Evolutionary conservation across 1,140 invertebrate species (phyloP).

Genomic region (Zaprionus davidi): DNA sequence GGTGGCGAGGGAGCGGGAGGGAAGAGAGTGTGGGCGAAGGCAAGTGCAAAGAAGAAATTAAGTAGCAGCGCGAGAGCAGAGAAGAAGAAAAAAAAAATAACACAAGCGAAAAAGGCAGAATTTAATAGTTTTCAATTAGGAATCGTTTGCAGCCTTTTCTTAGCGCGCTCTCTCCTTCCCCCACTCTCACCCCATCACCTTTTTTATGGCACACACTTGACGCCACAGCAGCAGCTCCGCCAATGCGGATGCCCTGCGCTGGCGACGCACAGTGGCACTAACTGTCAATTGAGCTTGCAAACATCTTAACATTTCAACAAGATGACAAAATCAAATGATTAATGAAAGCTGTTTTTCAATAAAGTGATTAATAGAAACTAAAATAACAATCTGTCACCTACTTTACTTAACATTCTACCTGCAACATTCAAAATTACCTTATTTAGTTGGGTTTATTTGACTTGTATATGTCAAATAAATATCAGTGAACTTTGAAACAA

Average conservation of each 20-base stretch:
- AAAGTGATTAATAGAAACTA: too few relatives aligned
- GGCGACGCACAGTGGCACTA: neutral
- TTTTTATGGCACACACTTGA: conserved; percentile 68
- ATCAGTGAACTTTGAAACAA: too few relatives aligned
- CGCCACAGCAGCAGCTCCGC: conserved; percentile 30
- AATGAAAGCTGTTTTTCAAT: too few relatives aligned
- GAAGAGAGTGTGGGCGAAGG: conserved; percentile 14
- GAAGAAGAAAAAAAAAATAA: conserved; percentile 44
- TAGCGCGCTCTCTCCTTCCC: conserved; percentile 19
- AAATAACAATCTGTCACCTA: too few relatives aligned
- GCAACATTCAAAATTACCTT: too few relatives aligned
- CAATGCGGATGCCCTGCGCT: conserved; percentile 6
- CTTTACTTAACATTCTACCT: too few relatives aligned
- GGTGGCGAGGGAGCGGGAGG: neutral
- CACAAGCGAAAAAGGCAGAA: conserved; percentile 55
- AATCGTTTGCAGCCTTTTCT: conserved; percentile 84
- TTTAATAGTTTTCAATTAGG: conserved; percentile 84
- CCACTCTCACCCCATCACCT: neutral
- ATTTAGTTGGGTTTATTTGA: too few relatives aligned
- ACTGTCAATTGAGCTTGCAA: too few relatives aligned
- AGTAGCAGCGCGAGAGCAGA: conserved; percentile 48
- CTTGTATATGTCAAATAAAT: too few relatives aligned
- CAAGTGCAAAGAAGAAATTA: conserved; percentile 59
- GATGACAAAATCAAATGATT: too few relatives aligned
- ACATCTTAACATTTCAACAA: too few relatives aligned